phyloP scores from a whole-genome alignment of 1,140 invertebrate genomes.

The Leguminivora glycinivorella region DNA sequence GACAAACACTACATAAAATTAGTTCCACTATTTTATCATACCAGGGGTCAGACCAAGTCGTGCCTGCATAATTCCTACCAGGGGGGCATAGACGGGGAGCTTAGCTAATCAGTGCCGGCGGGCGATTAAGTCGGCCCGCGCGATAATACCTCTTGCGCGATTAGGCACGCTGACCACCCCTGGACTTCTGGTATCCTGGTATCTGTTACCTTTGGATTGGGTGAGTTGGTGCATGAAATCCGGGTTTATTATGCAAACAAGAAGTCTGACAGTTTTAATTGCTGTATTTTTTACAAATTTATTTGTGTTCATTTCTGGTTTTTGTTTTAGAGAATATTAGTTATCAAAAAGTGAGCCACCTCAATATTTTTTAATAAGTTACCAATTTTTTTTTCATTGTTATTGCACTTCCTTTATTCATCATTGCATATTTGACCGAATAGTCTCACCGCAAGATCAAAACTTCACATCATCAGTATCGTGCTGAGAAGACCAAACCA shows the following conservation, averaged over 20 bases:
- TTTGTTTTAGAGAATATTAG: no score
- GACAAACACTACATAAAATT: conserved; percentile 32
- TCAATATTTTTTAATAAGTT: no score
- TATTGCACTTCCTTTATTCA: no score
- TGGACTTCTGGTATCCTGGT: conserved; percentile 51
- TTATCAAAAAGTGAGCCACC: no score
- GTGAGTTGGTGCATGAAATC: conserved; percentile 33
- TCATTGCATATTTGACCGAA: no score
- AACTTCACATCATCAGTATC: no score
- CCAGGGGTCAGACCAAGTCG: conserved; percentile 48
- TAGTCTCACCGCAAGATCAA: no score
- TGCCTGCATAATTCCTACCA: conserved; percentile 65
- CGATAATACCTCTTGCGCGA: conserved; percentile 71
- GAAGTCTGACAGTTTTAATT: background rate
- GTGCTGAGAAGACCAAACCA: no score
- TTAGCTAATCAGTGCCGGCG: conserved; percentile 70
- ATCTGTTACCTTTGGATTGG: conserved; percentile 29
- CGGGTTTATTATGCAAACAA: conserved; percentile 35
- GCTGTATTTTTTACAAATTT: no score
- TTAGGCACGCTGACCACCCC: conserved; percentile 66
- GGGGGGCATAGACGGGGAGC: conserved; percentile 57
- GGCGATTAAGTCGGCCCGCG: conserved; percentile 57
- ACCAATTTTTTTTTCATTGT: no score
- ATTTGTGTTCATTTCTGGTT: no score
- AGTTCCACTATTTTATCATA: conserved; percentile 40